These are phyloP conservation scores for Heliconius erato DNA, from an alignment of 2,888 invertebrate genomes.

Conservation along the genomic window DNA sequence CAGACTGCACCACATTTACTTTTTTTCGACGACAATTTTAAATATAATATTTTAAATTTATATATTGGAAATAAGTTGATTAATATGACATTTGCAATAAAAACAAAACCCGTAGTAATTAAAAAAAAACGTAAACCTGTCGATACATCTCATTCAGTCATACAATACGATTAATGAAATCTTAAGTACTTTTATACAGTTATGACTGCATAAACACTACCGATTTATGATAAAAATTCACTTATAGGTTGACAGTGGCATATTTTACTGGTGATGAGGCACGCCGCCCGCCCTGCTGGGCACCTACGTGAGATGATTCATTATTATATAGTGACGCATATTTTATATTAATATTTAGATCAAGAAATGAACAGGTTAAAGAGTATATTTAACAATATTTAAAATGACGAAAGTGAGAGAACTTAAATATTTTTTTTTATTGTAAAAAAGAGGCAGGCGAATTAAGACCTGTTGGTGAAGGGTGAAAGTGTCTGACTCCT, in stretches of 20 bases:
- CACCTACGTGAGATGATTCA: constrained; percentile 16
- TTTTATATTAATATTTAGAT: not conserved
- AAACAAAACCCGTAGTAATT: not conserved
- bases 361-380: not conserved
- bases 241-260: constrained; percentile 14
- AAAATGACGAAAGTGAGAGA: too few species aligned
- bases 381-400: too few species aligned
- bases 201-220: constrained; percentile 13
- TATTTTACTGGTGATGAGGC: constrained; percentile 29
- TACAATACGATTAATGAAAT: constrained; percentile 1
- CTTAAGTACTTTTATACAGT: constrained; percentile 3
- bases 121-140: not conserved
- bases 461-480: too few species aligned
- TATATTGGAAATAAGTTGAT: not conserved
- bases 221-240: constrained; percentile 24
- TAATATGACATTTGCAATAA: not conserved
- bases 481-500: too few species aligned
- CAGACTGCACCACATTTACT: too few species aligned
- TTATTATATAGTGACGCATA: constrained; percentile 5
- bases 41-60: too few species aligned
- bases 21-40: too few species aligned
- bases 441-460: too few species aligned
- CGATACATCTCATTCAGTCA: not conserved
- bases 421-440: too few species aligned
- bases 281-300: constrained; percentile 26